These are phyloP conservation scores for Hetaerina titia DNA, from an alignment of 2,888 invertebrate genomes.

Conservation along the genomic window DNA sequence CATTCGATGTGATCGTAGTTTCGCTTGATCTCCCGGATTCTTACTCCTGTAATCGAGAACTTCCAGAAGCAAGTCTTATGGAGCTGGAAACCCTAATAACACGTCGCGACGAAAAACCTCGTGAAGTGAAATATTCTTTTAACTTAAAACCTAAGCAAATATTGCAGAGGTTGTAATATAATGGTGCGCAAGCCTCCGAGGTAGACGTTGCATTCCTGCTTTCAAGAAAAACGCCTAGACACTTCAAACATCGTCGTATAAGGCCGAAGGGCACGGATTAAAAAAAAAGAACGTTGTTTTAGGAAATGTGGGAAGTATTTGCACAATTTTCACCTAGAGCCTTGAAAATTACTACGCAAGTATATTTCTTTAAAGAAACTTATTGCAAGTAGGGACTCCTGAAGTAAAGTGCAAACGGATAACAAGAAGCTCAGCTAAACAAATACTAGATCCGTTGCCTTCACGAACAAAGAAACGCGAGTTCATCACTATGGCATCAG, in stretches of 20 bases:
- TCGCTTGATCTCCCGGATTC: too few species aligned
- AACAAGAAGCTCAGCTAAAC: background rate
- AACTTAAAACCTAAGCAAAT: background rate
- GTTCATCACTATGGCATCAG: background rate
- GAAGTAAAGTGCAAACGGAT: background rate
- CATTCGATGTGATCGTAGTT: too few species aligned
- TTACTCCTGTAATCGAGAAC: too few species aligned
- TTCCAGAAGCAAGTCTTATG: too few species aligned
- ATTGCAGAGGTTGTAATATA: background rate
- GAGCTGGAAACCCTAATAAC: background rate
- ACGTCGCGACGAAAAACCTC: background rate
- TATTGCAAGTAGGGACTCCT: background rate
- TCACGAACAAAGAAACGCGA: background rate
- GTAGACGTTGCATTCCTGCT: background rate
- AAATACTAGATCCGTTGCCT: background rate
- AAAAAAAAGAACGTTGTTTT: background rate
- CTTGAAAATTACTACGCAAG: background rate
- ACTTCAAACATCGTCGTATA: background rate
- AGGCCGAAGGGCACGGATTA: background rate
- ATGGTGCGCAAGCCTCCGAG: background rate
- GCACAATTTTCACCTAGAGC: background rate
- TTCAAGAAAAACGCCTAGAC: background rate
- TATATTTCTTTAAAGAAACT: background rate
- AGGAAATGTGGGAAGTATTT: background rate
- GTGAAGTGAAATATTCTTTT: background rate